Conservation (phyloP, 2,797 vertebrate species). For the Poeciliopsis gracilis region DNA sequence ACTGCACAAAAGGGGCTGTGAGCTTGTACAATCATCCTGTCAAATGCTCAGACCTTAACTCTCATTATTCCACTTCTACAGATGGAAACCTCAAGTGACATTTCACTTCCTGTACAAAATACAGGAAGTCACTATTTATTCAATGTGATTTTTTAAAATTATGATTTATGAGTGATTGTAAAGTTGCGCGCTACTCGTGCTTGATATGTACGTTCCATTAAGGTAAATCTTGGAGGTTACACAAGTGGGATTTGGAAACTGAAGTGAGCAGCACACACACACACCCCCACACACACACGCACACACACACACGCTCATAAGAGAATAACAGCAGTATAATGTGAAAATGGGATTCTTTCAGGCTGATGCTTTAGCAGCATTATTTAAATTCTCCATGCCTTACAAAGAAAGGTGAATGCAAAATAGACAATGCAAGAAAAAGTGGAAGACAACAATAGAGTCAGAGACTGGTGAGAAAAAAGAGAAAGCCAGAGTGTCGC, state of each 20-base stretch:
- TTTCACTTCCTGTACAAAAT: neutral
- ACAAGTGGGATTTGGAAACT: conserved; percentile 9
- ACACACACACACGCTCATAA: neutral
- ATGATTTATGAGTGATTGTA: neutral
- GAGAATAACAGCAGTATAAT: conserved; percentile 14
- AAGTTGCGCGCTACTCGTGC: neutral
- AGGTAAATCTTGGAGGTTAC: neutral
- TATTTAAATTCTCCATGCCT: conserved; percentile 44
- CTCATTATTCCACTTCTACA: neutral
- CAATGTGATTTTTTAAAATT: neutral
- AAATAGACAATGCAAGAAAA: conserved; percentile 10
- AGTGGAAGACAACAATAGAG: conserved; percentile 22
- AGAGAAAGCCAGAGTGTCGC: conserved; percentile 34
- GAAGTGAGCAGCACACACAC: neutral
- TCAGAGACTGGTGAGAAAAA: conserved; percentile 9
- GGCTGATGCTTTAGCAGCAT: conserved; percentile 40
- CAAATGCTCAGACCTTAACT: neutral
- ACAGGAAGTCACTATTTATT: neutral
- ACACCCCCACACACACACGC: neutral
- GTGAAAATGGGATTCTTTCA: conserved; percentile 47
- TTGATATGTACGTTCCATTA: neutral
- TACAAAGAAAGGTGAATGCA: conserved; percentile 49
- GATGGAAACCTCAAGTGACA: neutral
- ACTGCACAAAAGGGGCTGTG: neutral
- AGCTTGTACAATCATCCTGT: neutral